Percentiles rank a stretch among this genome's conserved stretches.
Conservation (phyloP, 2,113 vertebrate genomes). For the Hemiscyllium ocellatum region DNA sequence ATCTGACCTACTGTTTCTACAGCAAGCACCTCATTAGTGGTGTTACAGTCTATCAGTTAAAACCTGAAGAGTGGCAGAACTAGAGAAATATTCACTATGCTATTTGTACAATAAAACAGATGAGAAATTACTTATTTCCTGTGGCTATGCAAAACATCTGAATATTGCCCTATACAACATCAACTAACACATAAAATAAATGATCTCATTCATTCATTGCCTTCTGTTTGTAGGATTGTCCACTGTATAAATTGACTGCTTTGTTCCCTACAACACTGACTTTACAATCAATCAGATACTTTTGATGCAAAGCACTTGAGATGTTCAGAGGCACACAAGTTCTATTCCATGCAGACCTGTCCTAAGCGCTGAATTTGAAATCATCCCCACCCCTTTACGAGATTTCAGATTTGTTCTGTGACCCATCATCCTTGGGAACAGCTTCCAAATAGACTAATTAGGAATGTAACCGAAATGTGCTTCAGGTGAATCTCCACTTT, state of each 20-base stretch:
- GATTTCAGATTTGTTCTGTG: not conserved
- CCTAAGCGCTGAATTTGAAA: not conserved
- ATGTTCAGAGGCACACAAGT: not conserved
- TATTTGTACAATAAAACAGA: not conserved
- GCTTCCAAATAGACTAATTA: not conserved
- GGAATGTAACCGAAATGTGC: not conserved
- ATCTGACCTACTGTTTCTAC: not conserved
- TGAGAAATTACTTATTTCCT: not conserved
- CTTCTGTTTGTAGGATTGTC: not conserved
- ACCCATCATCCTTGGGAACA: not conserved
- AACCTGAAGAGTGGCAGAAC: not conserved
- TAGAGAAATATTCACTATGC: not conserved
- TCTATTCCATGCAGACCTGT: not conserved
- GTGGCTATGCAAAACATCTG: not conserved
- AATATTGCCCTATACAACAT: not conserved
- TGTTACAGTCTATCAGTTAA: constrained; percentile 22
- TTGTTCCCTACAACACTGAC: not conserved
- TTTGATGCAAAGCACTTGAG: not conserved
- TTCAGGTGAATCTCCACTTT: not conserved
- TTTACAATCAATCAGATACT: not conserved
- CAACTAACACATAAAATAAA: not conserved
- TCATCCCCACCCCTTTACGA: not conserved
- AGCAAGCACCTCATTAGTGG: constrained; percentile 11
- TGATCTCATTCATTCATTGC: not conserved
- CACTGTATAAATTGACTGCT: not conserved